phyloP scores from a whole-genome alignment of 2,888 invertebrate genomes.

The Drosophila testacea region DNA sequence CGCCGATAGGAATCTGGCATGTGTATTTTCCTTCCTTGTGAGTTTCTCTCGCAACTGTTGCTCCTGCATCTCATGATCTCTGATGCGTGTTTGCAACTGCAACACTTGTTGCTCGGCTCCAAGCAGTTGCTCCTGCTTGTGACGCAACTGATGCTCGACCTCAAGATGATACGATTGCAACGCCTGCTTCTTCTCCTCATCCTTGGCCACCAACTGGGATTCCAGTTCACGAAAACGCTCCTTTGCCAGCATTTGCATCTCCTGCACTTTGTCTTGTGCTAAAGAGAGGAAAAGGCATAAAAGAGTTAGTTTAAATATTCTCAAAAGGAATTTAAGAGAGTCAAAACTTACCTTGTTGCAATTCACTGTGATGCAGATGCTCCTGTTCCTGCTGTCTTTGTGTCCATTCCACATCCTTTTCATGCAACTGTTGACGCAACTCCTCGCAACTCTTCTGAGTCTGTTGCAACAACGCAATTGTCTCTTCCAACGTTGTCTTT shows the following conservation, averaged over 20 bases:
- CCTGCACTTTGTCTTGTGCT: conserved; percentile 87
- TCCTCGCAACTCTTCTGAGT: conserved; percentile 79
- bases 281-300: too few species aligned
- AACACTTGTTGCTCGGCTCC: conserved; percentile 83
- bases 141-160: conserved; percentile 74
- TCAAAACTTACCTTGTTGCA: conserved; percentile 80
- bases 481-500: conserved; percentile 76
- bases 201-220: conserved; percentile 75
- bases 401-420: conserved; percentile 81
- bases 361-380: conserved; percentile 81
- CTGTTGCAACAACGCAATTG: conserved; percentile 77
- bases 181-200: conserved; percentile 74
- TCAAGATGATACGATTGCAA: conserved; percentile 76
- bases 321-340: too few species aligned
- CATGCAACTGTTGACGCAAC: conserved; percentile 81
- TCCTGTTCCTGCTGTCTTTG: conserved; percentile 82
- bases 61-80: conserved; percentile 71
- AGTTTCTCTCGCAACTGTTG: conserved; percentile 78
- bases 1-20: conserved; percentile 70
- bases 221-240: conserved; percentile 80
- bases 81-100: conserved; percentile 74
- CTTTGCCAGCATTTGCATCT: conserved; percentile 79
- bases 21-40: conserved; percentile 71
- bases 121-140: conserved; percentile 84
- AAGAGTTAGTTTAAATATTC: neutral